Evolutionary conservation across 2,888 invertebrate species (phyloP).

Genomic region (Gerosis bhagava): DNA sequence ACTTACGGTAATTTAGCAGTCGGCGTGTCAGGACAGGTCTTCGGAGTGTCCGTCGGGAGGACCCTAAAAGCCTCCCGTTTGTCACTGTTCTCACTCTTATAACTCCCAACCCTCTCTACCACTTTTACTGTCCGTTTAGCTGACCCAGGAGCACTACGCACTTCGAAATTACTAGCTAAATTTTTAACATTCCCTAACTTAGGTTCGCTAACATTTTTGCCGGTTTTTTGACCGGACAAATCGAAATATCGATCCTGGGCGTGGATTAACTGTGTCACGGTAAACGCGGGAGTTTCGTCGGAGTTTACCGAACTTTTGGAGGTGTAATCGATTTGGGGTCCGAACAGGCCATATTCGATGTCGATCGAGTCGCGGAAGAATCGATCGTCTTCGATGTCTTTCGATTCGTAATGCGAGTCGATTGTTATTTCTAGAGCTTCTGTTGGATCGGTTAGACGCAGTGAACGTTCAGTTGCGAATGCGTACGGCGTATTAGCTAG

Average conservation of each 20-base stretch:
- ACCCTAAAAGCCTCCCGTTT: slow-evolving; percentile 54
- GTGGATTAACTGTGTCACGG: slow-evolving; percentile 70
- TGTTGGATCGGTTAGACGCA: slow-evolving; percentile 42
- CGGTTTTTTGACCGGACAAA: slow-evolving; percentile 49
- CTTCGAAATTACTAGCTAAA: slow-evolving; percentile 41
- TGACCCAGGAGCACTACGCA: slow-evolving; percentile 50
- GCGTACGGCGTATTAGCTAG: slow-evolving; percentile 78
- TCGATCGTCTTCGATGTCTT: slow-evolving; percentile 57
- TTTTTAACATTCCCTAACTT: slow-evolving; percentile 31
- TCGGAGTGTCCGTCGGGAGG: slow-evolving; percentile 41
- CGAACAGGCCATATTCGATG: slow-evolving; percentile 53
- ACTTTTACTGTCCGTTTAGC: slow-evolving; percentile 36
- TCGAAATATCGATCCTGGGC: slow-evolving; percentile 75
- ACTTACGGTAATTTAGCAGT: slow-evolving; percentile 53
- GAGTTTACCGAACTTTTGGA: slow-evolving; percentile 31
- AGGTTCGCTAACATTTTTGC: slow-evolving; percentile 25
- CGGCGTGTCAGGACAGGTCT: slow-evolving; percentile 39
- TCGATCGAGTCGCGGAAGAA: slow-evolving; percentile 47
- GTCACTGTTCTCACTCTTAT: slow-evolving; percentile 24
- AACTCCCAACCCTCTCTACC: slow-evolving; percentile 39
- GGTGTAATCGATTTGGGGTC: slow-evolving; percentile 51
- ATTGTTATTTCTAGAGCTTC: slow-evolving; percentile 60
- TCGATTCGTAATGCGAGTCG: slow-evolving; percentile 45
- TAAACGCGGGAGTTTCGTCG: slow-evolving; percentile 58
- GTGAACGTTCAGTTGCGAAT: slow-evolving; percentile 62